A percentile compares a stretch with the other conserved stretches of the same genome.
Evolutionary conservation across 2,888 invertebrate genomes (phyloP).

Genomic region (Podabrus alpinus): DNA sequence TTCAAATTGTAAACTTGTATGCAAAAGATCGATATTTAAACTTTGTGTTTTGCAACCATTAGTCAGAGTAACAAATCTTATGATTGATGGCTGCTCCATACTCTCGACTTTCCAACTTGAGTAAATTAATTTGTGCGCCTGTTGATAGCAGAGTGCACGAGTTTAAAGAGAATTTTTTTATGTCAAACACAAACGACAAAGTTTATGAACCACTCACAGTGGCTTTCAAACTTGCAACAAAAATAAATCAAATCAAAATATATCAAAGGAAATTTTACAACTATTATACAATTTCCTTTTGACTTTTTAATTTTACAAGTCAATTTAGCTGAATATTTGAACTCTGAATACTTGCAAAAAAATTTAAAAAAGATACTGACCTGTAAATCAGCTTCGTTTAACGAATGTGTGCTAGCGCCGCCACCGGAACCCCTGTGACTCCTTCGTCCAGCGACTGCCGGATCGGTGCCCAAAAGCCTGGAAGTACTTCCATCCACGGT

Average conservation of each 20-base stretch:
- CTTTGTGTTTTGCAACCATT: not conserved
- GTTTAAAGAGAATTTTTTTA: not conserved
- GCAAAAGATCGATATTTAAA: not conserved
- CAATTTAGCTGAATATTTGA: no score
- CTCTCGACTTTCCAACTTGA: not conserved
- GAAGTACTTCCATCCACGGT: conserved; percentile 62
- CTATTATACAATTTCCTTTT: not conserved
- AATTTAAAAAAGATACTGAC: no score
- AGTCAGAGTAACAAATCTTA: not conserved
- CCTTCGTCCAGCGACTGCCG: conserved; percentile 49
- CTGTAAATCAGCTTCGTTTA: conserved; percentile 86
- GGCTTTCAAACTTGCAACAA: not conserved
- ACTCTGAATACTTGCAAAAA: not conserved
- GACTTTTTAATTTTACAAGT: not conserved
- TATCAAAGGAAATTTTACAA: not conserved
- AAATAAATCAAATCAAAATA: not conserved
- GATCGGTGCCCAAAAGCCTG: conserved; percentile 59
- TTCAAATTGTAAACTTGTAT: not conserved
- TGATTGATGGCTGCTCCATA: not conserved
- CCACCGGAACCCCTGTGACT: conserved; percentile 60
- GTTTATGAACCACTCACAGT: not conserved
- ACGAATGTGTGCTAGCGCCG: conserved; percentile 73
- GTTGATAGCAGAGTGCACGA: not conserved
- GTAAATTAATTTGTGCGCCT: not conserved
- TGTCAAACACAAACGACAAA: not conserved